Percentiles rank a stretch among this genome's conserved stretches.
phyloP scores from a whole-genome alignment of 2,888 invertebrate species.

The Vannuccia rotundouncinata region DNA sequence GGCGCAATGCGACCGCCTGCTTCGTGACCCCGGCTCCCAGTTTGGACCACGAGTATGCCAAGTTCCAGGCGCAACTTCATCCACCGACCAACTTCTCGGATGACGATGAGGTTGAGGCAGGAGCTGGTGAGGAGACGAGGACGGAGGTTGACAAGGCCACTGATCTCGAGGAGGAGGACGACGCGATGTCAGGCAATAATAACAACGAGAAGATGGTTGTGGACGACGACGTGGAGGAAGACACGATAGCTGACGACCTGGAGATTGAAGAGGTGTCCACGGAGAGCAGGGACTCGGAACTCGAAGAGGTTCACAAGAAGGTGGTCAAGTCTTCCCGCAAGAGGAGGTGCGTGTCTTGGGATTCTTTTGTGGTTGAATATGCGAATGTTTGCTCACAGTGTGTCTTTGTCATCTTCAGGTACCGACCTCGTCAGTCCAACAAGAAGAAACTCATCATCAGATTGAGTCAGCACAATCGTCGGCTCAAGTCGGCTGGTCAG shows the following conservation, averaged over 20 bases:
- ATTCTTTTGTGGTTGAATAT: neutral
- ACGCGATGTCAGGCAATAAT: no score
- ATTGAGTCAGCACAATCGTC: no score
- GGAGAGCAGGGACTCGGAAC: neutral
- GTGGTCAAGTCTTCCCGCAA: neutral
- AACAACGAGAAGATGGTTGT: neutral
- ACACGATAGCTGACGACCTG: neutral
- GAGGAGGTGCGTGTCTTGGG: neutral
- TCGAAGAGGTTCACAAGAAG: neutral
- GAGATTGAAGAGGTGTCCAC: constrained; percentile 3
- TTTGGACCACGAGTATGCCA: constrained; percentile 34
- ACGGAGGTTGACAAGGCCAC: neutral
- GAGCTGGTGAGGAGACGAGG: neutral
- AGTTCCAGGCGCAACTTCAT: constrained; percentile 27
- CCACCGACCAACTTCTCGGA: constrained; percentile 1
- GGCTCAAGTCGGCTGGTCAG: no score
- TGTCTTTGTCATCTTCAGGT: no score
- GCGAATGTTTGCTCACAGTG: no score
- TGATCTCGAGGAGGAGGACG: neutral
- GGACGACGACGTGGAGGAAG: neutral
- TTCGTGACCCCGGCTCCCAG: constrained; percentile 30
- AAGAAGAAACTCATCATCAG: no score
- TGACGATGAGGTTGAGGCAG: neutral
- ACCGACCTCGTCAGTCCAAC: no score
- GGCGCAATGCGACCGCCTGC: neutral